Evolutionary conservation across 1,140 invertebrate species (phyloP), one percentile per base, ranked within the genome.

Genomic region (Ips nitidus): DNA sequence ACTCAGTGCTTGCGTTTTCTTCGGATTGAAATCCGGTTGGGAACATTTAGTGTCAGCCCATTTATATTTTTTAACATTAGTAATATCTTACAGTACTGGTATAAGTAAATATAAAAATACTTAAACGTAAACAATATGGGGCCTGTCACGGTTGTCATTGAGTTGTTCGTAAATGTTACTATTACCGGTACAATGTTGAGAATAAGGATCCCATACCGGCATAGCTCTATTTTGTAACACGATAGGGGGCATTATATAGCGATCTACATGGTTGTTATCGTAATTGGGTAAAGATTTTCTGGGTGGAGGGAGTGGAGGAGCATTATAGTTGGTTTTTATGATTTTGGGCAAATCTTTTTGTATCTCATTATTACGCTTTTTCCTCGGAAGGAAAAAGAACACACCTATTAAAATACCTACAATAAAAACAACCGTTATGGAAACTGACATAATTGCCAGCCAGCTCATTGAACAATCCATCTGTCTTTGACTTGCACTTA

Each of bases 81-180:
- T 22, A 22, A 22, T 22, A 22, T 22, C 22, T 22, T 22, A 22
- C 22, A 22, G 22, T 22, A 22, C 22, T 22, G 22, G 22, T 22
- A 22, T 22, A 22, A 22, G 22, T 22, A 22, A 22, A 50, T 58
- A 59, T 40, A 70, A 71, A 41, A 57, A 67, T 57, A 63, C 53
- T 74, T 85, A 87, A 71, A 87, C 86, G 75, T 87, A 87, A 78
- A 87, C 86, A 82, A 87, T 86, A 77, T 87, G 85, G 58, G 86
- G 85, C 77, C 85, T 84, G 74, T 85, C 85, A 41, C 83, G 83
- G 76, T 84, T 82, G 67, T 84, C 83, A n/a, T 84, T 83, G 69
- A 86, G 84, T 69, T 85, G 84, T 75, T 84, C 83, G 74, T 86
- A 86, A 76, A 86, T 85, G 75, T 85, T 83, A 69, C 84, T 81